Base-by-base conservation (phyloP, 2,113 vertebrate genomes). In the Chauna torquata region DNA sequence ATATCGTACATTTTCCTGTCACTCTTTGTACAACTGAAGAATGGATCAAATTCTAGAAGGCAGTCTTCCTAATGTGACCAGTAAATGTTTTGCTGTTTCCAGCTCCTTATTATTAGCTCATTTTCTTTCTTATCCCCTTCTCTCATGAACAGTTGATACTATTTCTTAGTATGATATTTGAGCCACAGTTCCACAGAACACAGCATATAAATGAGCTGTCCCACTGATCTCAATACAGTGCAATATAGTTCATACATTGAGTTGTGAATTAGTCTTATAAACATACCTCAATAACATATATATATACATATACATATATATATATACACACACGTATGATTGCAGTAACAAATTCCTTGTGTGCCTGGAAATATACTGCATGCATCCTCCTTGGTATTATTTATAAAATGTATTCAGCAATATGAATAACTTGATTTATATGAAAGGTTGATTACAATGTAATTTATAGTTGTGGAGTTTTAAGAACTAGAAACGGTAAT, bases 391-490 rank as follows among this genome's bases (percentile, higher is more conserved):
- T 49, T 84, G 57, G 82, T 75, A 72, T 52, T 86, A 86, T 88
- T 93, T 88, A 85, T 83, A 83, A 85, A 91, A 96, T 86, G 25
- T 45, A 82, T 86, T 85, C 82, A 77, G 85, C 45, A 76, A 71
- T 83, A 59, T 54, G 50, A 85, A 80, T 38, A 93, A 86, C 10
- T 83, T 95, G 93, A 95, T 96, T 95, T 93, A 95, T 50, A 38
- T 93, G 93, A 93, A 92, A 90, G 85, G 82, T 86, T 93, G 79
- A 96, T 94, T 96, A 90, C 85, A 81, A 82, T 50, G 68, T 90
- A 92, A 95, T 96, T 92, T 96, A 96, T 77, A 88, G 85, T 70
- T 88, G 88, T 81, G 59, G 50, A 94, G 42, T 90, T 92, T 94
- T 74, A 75, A 96, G 79, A 92, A 92, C 54, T 86, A 71, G 72